Evolutionary conservation across 2,888 invertebrate genomes (phyloP).

Genomic region (Buathra laborator): DNA sequence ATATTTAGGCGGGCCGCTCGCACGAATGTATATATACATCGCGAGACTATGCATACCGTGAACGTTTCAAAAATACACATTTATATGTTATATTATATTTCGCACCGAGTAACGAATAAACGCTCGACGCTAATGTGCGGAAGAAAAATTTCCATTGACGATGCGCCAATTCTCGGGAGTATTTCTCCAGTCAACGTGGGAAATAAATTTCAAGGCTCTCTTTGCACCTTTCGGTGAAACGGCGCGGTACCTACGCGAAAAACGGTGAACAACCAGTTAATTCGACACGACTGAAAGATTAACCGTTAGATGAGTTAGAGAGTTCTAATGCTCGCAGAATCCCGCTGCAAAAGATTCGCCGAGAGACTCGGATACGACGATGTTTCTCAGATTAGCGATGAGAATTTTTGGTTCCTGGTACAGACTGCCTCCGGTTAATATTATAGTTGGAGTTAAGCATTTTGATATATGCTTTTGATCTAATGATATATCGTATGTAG

Average conservation of each 20-base stretch:
- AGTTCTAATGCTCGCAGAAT: not conserved
- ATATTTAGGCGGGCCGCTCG: constrained; percentile 49
- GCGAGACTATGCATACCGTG: not conserved
- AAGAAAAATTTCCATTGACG: constrained; percentile 11
- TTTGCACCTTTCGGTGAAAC: constrained; percentile 3
- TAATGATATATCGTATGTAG: constrained; percentile 30
- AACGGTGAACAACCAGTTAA: constrained; percentile 34
- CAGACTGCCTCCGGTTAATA: constrained; percentile 1
- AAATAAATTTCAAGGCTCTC: constrained; percentile 7
- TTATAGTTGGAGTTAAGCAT: not conserved
- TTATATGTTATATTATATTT: not conserved
- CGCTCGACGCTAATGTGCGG: constrained; percentile 40
- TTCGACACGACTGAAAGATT: constrained; percentile 43
- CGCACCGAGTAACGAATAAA: constrained; percentile 19
- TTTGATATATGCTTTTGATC: not conserved
- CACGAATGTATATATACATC: constrained; percentile 19
- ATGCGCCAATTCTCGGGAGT: not conserved
- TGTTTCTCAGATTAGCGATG: not conserved
- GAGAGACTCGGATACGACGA: not conserved
- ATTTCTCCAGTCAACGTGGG: not conserved
- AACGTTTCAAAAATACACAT: constrained; percentile 13
- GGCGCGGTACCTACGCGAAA: constrained; percentile 11
- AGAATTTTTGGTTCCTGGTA: constrained; percentile 13
- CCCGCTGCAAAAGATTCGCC: not conserved
- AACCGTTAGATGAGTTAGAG: constrained; percentile 60